Evolutionary conservation across 2,113 vertebrate genomes (phyloP), one percentile per base, ranked within the genome.

Genomic region (Anoura caudifer): DNA sequence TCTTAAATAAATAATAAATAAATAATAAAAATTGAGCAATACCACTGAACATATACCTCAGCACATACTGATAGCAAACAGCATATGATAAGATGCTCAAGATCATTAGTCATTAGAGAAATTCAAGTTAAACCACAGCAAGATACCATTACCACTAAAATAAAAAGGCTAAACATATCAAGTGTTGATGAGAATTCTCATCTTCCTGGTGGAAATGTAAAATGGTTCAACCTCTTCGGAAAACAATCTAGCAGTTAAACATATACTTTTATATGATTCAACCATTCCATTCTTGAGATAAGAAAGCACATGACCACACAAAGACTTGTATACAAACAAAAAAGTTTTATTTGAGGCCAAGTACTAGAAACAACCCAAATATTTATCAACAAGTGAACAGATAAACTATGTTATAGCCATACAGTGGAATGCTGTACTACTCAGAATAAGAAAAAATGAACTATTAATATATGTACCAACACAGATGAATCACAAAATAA

Each of bases 371-470:
- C 61, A 63, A 63, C 28, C 12, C 24, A 94, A 92, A 88, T 54
- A 4, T 26, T 45, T 41, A 88, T 63, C 61, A 83, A 38, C 10
- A 43, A 81, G 3, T 47, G 43, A 77, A 84, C 17, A 22, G 17
- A 67, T 56, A 69, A 90, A 92, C 26, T 43, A 73, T 31, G 45
- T 10, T 43, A 36, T 56, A 80, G 47, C 33, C 38, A 89, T 28
- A 47, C 24, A 88, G 61, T 50, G 33, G 33, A 85, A 93, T 54
- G 80, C 14, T n/a, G 19, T 73, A 83, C 24, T 69, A 52, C 41
- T 80, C 31, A 93, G 38, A 95, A 91, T 70, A 52, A 88, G 90
- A 96, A 87, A 19, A 31, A 69, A 86, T 65, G 13, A 84, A 61
- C 47, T 41, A 92, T 88, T 84, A 88, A 91, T 73, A 72, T 13